Percentiles rank a stretch among this genome's conserved stretches.
Evolutionary conservation across 2,888 invertebrate species (phyloP).

Genomic region (Coelogynopora nodosa): DNA sequence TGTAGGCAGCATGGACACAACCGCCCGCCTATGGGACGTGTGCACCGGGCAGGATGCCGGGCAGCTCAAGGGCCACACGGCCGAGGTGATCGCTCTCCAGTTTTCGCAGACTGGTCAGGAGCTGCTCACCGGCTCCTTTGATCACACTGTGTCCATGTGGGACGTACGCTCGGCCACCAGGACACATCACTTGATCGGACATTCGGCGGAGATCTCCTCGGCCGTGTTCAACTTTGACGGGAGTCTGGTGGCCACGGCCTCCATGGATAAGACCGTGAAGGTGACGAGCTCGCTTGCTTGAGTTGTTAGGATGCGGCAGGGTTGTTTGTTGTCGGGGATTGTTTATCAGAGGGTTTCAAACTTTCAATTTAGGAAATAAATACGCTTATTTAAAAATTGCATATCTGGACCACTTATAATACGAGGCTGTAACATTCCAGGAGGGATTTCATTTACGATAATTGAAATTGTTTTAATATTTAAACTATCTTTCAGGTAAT

Average conservation of each 20-base stretch:
- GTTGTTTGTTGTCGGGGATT: neutral
- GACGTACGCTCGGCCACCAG: slow-evolving; percentile 67
- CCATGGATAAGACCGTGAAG: slow-evolving; percentile 60
- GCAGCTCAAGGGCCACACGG: slow-evolving; percentile 68
- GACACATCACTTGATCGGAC: slow-evolving; percentile 61
- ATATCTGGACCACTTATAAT: too few species aligned
- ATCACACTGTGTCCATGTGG: slow-evolving; percentile 73
- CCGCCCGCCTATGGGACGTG: slow-evolving; percentile 71
- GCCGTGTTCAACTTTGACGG: slow-evolving; percentile 62
- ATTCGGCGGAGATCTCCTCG: slow-evolving; percentile 61
- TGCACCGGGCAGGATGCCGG: slow-evolving; percentile 66
- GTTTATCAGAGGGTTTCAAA: too few species aligned
- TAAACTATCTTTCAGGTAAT: too few species aligned
- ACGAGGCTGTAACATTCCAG: too few species aligned
- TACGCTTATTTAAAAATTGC: too few species aligned
- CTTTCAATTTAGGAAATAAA: too few species aligned
- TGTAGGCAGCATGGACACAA: slow-evolving; percentile 70
- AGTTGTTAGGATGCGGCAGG: neutral
- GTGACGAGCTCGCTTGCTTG: neutral
- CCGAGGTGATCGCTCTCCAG: slow-evolving; percentile 72
- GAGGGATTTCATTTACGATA: too few species aligned
- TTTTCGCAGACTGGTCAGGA: slow-evolving; percentile 71
- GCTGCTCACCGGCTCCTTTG: slow-evolving; percentile 76
- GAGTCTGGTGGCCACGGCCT: slow-evolving; percentile 60
- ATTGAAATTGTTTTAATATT: too few species aligned